phyloP scores from a whole-genome alignment of 30 jellyfish, hydroid and myxozoan species.

The Hydractinia symbiolongicarpus region DNA sequence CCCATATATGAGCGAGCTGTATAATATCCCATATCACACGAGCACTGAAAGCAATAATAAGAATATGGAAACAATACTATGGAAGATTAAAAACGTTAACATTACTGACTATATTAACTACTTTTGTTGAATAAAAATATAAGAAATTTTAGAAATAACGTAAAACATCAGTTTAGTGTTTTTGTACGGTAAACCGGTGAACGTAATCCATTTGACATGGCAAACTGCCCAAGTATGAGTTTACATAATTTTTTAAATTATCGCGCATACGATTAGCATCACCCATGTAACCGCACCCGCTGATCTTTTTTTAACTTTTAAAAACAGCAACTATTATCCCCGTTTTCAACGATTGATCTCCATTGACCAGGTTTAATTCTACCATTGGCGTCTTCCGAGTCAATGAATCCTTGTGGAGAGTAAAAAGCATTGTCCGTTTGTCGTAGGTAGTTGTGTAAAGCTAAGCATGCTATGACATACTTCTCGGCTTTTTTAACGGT shows the following conservation, averaged over 20 bases:
- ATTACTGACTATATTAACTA: neutral
- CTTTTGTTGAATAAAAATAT: neutral
- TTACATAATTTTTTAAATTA: neutral
- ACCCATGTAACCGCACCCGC: neutral
- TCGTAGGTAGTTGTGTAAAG: conserved; percentile 30
- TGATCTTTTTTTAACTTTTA: neutral
- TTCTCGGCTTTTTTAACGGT: neutral
- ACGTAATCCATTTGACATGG: conserved; percentile 5
- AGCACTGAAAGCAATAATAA: neutral
- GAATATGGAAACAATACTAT: neutral
- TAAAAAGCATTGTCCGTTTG: conserved; percentile 27
- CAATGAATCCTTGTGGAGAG: conserved; percentile 25
- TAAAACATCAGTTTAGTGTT: neutral
- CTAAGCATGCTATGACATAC: neutral
- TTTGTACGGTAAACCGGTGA: neutral
- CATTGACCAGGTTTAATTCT: conserved; percentile 37
- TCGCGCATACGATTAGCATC: conserved; percentile 1
- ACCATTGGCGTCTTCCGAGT: conserved; percentile 39
- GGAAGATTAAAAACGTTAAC: neutral
- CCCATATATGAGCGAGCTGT: conserved; percentile 8
- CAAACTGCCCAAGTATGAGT: neutral
- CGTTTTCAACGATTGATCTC: conserved; percentile 18
- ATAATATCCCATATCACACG: neutral
- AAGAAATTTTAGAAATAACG: neutral
- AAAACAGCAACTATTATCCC: neutral